These are phyloP conservation scores for Erynnis tages DNA, from an alignment of 2,888 invertebrate species.

Conservation along the genomic window DNA sequence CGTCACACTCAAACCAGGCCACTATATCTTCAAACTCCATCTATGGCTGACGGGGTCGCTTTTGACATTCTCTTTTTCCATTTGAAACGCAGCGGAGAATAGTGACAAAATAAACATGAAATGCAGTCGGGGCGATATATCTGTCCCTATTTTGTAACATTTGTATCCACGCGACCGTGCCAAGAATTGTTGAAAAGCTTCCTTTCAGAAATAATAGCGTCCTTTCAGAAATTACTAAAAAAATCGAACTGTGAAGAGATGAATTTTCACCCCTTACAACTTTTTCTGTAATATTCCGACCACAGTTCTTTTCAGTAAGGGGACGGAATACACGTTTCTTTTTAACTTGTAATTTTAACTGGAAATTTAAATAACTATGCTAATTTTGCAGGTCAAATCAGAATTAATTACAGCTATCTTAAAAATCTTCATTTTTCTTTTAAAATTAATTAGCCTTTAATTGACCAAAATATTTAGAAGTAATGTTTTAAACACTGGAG, in stretches of 20 bases:
- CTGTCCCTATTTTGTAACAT: constrained; percentile 15
- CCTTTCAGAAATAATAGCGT: constrained; percentile 5
- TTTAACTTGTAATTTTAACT: too few relatives aligned
- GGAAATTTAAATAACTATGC: too few relatives aligned
- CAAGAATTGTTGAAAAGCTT: constrained; percentile 10
- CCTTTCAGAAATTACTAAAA: constrained; percentile 1
- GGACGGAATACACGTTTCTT: too few relatives aligned
- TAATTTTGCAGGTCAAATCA: too few relatives aligned
- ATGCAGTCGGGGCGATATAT: constrained; percentile 13
- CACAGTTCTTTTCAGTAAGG: too few relatives aligned
- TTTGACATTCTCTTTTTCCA: constrained; percentile 37
- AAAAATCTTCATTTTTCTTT: too few relatives aligned
- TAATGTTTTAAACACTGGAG: too few relatives aligned
- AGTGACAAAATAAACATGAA: constrained; percentile 19
- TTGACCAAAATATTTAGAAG: too few relatives aligned
- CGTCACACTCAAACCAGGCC: constrained; percentile 31
- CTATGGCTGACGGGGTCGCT: constrained; percentile 33
- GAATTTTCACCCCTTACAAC: background rate
- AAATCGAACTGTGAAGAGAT: background rate
- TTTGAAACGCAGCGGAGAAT: constrained; percentile 37
- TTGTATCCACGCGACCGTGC: background rate
- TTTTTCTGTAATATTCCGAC: too few relatives aligned
- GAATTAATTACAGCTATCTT: too few relatives aligned
- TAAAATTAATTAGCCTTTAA: too few relatives aligned
- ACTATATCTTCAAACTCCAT: constrained; percentile 35